Evolutionary conservation across 2,888 invertebrate species (phyloP).

Genomic region (Eutolmus rufibarbis): DNA sequence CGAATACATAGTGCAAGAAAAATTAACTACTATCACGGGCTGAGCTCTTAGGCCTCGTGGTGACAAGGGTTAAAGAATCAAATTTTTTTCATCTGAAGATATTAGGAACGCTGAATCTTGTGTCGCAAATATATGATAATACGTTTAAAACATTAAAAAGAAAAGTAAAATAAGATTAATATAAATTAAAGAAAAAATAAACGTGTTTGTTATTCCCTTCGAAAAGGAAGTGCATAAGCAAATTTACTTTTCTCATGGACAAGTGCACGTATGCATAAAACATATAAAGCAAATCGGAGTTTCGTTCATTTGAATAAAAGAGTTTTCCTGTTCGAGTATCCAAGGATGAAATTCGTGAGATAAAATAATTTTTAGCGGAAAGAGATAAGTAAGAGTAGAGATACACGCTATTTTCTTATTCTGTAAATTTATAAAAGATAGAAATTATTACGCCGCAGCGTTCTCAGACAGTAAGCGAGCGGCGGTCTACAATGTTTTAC

Average conservation of each 20-base stretch:
- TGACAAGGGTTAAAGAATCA: too few species aligned
- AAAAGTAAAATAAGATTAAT: too few species aligned
- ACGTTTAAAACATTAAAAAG: too few species aligned
- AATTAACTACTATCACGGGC: too few species aligned
- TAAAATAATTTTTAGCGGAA: not conserved
- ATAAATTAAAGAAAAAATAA: too few species aligned
- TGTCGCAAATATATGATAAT: too few species aligned
- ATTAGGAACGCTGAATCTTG: too few species aligned
- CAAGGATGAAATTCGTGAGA: not conserved
- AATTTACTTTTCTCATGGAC: not conserved
- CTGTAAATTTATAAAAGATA: constrained; percentile 45
- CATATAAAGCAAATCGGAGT: not conserved
- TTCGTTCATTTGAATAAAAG: not conserved
- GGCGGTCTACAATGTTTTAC: not conserved
- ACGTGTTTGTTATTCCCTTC: too few species aligned
- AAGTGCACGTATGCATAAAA: not conserved
- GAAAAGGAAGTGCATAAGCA: not conserved
- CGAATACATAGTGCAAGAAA: too few species aligned
- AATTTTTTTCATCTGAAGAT: too few species aligned
- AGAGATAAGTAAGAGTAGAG: constrained; percentile 17
- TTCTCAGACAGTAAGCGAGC: not conserved
- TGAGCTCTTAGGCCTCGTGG: too few species aligned
- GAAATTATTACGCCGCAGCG: not conserved
- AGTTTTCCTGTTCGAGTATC: not conserved
- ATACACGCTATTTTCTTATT: constrained; percentile 48